Base-by-base conservation (phyloP, 2,888 invertebrate genomes). In the Yponomeuta sedellus region DNA sequence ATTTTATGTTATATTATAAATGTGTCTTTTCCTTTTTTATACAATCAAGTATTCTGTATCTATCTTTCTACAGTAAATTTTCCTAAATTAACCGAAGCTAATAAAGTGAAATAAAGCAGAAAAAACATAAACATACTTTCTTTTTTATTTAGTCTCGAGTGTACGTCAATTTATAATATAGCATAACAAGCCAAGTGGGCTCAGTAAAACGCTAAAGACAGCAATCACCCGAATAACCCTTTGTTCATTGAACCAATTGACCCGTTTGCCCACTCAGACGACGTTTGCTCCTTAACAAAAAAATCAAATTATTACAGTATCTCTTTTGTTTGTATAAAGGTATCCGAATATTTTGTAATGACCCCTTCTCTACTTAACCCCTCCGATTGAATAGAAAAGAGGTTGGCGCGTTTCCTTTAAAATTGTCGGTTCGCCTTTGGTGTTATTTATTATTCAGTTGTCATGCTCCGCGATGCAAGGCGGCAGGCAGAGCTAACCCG, bases 401-500 rank as follows among this genome's bases (percentile, higher is more conserved):
- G 22, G 16, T 52, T 52, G 44, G 16, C 12, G 44, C 16, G 12
- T 59, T 25, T 59, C 1, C 59, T 25, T 11, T 25, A 1, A 59
- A 59, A 10, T 20, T 61, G 61, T 34, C n/a, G 10, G 28, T 4
- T 61, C 61, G 16, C 61, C 28, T n/a, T 25, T 66, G 40, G 58
- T 65, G 44, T 39, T 11, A 61, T 28, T 52, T 16, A 80, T 84
- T 85, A 85, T 81, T 79, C 80, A 80, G 73, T 19, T 44, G 44
- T 64, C 71, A 77, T 74, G 69, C 74, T 74, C 74, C 72, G 71
- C 77, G 73, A 75, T 77, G 73, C 75, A 76, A 73, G 81, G 80
- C 82, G 82, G 82, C 80, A 77, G 76, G 78, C 79, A 76, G 77
- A 80, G 77, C 73, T 74, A 71, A 70, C 75, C 74, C 72, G 75